Evolutionary conservation across 2,888 invertebrate genomes (phyloP).

Genomic region (Axea sp.): DNA sequence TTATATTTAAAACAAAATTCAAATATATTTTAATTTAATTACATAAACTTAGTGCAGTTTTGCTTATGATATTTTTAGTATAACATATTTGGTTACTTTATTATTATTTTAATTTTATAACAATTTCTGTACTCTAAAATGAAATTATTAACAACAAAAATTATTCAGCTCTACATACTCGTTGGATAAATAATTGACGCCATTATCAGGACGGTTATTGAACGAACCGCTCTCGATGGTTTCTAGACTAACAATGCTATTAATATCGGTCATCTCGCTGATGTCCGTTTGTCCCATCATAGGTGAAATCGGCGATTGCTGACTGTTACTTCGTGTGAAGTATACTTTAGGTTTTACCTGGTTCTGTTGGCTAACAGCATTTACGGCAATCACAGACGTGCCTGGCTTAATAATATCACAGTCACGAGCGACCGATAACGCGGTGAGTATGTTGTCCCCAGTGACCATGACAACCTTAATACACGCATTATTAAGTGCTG

Average conservation of each 20-base stretch:
- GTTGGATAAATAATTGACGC: conserved; percentile 72
- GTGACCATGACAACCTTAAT: conserved; percentile 99
- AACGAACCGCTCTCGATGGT: conserved; percentile 81
- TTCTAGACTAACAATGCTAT: conserved; percentile 83
- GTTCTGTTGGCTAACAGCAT: conserved; percentile 75
- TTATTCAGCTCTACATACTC: too few species aligned
- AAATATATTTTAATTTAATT: too few species aligned
- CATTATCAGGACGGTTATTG: conserved; percentile 69
- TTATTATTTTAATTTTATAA: too few species aligned
- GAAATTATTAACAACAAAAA: too few species aligned
- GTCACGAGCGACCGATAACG: conserved; percentile 94
- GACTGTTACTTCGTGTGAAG: conserved; percentile 80
- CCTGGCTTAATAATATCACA: conserved; percentile 88
- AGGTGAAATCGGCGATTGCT: conserved; percentile 70
- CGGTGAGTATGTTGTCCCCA: conserved; percentile 94
- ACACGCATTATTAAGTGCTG: conserved; percentile 89
- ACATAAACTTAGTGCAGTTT: too few species aligned
- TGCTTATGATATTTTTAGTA: too few species aligned
- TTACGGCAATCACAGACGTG: conserved; percentile 82
- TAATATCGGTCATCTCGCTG: conserved; percentile 81
- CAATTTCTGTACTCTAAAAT: too few species aligned
- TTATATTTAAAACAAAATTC: too few species aligned
- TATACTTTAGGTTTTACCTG: conserved; percentile 80
- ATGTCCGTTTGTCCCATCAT: conserved; percentile 73
- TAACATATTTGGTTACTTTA: too few species aligned